Evolutionary conservation across 1,140 invertebrate species (phyloP), one percentile per base, ranked within the genome.

Genomic region (Copidosoma floridanum): DNA sequence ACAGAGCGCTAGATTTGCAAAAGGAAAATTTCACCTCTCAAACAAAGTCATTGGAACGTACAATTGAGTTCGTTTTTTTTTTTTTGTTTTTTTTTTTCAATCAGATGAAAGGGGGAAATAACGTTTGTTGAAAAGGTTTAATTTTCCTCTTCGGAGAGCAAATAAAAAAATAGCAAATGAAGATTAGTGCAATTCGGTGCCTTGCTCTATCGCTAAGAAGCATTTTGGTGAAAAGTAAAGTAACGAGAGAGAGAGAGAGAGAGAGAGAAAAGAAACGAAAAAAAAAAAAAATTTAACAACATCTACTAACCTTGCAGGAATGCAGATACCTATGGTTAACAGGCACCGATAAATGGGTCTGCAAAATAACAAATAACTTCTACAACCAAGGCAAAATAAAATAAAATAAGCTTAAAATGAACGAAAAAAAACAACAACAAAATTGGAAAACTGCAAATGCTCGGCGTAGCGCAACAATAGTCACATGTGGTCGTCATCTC

Each of bases 261-360:
- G 32, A 41, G 23, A 64, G 50, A 46, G 57, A 47, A 65, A 60
- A 62, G 63, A 69, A 72, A 66, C 67, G 71, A 68, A 71, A 64
- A 69, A 70, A 69, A 63, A 68, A 65, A 59, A 69, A 67, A 70
- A 64, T 65, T 65, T 61, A 56, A 38, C 55, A 55, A 56, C 47
- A 56, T 56, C 69, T 77, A 85, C 88, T 85, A 85, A 89, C 88
- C 88, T 89, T 89, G 83, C 82, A 85, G 79, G 85, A 86, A 83
- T 88, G 88, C 75, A 89, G 88, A 82, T 85, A 90, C 84, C 88
- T 90, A 86, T 85, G 86, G 85, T 87, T 88, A 85, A 88, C 85
- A 85, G 89, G 89, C 85, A 91, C 88, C 85, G 86, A 89, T 85
- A 91, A 89, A 86, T 89, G 88, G 84, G 88, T 90, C 88, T 90